A percentile compares a stretch with the other conserved stretches of the same genome.
These are phyloP conservation scores for Gambelia wislizenii DNA, from an alignment of 2,797 vertebrate species.

Conservation along the genomic window DNA sequence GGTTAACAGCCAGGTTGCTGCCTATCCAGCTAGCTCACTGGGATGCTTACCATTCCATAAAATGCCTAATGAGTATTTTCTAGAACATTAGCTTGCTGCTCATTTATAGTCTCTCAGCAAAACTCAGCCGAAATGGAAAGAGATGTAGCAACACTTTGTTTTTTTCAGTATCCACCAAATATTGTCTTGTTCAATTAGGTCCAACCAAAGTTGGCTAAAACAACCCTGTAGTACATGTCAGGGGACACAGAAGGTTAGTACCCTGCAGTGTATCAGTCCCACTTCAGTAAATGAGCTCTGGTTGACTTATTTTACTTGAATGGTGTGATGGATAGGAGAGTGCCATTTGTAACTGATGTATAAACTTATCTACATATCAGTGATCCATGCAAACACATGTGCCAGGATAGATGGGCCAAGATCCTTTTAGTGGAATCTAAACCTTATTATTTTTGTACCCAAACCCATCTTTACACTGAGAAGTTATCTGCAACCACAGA, in stretches of 20 bases:
- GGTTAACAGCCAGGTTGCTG: slow-evolving; percentile 15
- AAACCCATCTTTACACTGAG: slow-evolving; percentile 33
- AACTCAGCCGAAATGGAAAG: neutral
- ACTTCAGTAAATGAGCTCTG: neutral
- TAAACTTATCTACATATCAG: neutral
- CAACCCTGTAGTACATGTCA: neutral
- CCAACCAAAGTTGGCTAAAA: neutral
- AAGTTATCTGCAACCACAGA: neutral
- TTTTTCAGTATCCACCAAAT: neutral
- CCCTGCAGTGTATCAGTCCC: no score
- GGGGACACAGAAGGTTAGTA: no score
- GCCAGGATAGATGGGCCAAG: neutral
- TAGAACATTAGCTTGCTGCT: slow-evolving; percentile 30
- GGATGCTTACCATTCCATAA: slow-evolving; percentile 29
- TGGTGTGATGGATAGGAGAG: neutral
- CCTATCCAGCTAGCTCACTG: slow-evolving; percentile 35
- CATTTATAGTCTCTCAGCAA: slow-evolving; percentile 24
- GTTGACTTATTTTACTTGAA: neutral
- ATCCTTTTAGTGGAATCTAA: neutral
- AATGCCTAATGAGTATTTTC: slow-evolving; percentile 27
- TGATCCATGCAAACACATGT: neutral
- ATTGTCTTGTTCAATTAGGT: neutral
- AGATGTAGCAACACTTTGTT: neutral
- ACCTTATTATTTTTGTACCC: neutral
- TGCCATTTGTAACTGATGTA: neutral